Base-by-base conservation (phyloP, 2,113 vertebrate genomes). In the Caranx melampygus region DNA sequence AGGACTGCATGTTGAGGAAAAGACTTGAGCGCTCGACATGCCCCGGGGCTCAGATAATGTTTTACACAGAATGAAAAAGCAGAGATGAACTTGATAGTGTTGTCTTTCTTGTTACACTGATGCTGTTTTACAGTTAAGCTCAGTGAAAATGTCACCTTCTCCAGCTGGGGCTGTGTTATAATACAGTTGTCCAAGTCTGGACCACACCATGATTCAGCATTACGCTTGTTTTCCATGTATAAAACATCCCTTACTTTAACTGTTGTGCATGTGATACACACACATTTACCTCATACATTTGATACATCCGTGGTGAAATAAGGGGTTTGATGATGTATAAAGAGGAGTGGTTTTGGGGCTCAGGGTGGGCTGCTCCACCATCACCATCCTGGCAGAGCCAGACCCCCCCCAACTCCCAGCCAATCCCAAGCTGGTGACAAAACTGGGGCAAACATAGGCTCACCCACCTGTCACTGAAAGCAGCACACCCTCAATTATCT, bases 1-100 rank as follows among this genome's bases (percentile, higher is more conserved):
- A 88, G 47, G 52, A 79, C 58, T 90, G 90, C 74, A 76, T 82
- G 82, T 85, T 73, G 65, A 54, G 66, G 58, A 75, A 66, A 81
- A 83, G 42, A 47, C 40, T 51, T 13, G 1, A 7, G 70, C 12
- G 10, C 44, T 75, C 34, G n/a, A 20, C 44, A 18, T 8, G 42
- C n/a, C 40, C 40, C 1, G 40, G 11, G 8, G 26, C 31, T 34
- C 9, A 35, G 44, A 37, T 63, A 16, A 13, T n/a, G 4, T 7
- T 65, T 51, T 33, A 16, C 12, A 49, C 14, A 67, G 16, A 15
- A 15, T 5, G 16, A 26, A 45, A 26, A 67, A 26, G 1, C 42
- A 71, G 37, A 58, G 34, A 52, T 18, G 0, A 59, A 12, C 15
- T 40, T 31, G 51, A 20, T 26, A 13, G n/a, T 47, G 33, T 18